phyloP scores from a whole-genome alignment of 2,888 invertebrate genomes.

The Cotesia congregata region DNA sequence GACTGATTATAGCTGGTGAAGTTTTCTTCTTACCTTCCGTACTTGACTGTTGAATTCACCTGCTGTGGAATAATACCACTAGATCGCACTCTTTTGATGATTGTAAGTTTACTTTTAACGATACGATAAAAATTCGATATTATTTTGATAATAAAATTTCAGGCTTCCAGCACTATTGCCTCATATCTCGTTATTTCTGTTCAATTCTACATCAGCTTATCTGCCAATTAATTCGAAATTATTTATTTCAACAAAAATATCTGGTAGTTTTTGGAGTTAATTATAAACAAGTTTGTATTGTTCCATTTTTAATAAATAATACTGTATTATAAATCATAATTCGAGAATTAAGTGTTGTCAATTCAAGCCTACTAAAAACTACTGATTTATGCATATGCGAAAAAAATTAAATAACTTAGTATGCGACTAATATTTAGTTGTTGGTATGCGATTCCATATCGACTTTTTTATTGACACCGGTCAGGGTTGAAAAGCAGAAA shows the following conservation, averaged over 20 bases:
- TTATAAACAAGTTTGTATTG: too few relatives aligned
- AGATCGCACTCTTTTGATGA: not conserved
- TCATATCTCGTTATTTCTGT: not conserved
- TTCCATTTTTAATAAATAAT: too few relatives aligned
- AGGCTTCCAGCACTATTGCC: not conserved
- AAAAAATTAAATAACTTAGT: too few relatives aligned
- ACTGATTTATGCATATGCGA: too few relatives aligned
- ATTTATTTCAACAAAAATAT: not conserved
- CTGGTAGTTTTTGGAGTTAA: too few relatives aligned
- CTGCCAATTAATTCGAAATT: not conserved
- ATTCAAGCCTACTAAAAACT: too few relatives aligned
- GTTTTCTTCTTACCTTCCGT: not conserved
- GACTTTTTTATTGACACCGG: too few relatives aligned
- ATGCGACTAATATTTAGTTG: too few relatives aligned
- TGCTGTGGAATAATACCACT: not conserved
- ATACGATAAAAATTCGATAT: not conserved
- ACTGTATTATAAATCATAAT: too few relatives aligned
- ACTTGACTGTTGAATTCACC: not conserved
- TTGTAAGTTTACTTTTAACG: not conserved
- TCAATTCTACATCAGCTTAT: not conserved
- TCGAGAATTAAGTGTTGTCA: too few relatives aligned
- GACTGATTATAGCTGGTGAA: not conserved
- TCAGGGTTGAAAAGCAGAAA: too few relatives aligned
- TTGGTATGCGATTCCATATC: too few relatives aligned
- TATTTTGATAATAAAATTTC: not conserved